Conservation (phyloP, 2,797 vertebrate species). For the Clamator glandarius region DNA sequence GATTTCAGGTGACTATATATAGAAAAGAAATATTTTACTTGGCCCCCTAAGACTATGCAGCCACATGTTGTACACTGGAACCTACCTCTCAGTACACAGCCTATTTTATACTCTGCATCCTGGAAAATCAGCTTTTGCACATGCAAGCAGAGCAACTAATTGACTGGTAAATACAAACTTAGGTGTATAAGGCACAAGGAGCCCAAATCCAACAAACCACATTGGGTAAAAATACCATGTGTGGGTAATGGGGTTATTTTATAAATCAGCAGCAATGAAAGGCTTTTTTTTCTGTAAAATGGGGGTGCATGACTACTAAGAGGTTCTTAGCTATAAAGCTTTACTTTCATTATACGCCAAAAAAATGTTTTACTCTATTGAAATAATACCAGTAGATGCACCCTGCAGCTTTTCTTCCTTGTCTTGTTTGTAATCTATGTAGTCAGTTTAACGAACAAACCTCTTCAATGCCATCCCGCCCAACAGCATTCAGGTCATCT, state of each 20-base stretch:
- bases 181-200: neutral
- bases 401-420: neutral
- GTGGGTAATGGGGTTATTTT: neutral
- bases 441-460: neutral
- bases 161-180: neutral
- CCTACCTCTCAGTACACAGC: constrained; percentile 36
- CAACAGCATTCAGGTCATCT: neutral
- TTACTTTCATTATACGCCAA: neutral
- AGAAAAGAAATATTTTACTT: constrained; percentile 66
- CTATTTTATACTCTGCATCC: constrained; percentile 15
- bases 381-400: neutral
- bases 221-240: neutral
- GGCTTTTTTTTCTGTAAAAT: neutral
- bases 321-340: neutral
- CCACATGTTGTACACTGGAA: constrained; percentile 36
- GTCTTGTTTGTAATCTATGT: neutral
- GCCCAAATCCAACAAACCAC: neutral
- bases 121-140: constrained; percentile 55
- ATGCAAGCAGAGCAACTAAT: neutral
- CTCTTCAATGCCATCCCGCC: neutral
- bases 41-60: constrained; percentile 34
- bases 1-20: constrained; percentile 63
- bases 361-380: neutral
- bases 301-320: accelerated
- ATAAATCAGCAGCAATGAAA: neutral